Conservation (phyloP, 2,888 invertebrate genomes). For the Tanytarsus gracilentus region DNA sequence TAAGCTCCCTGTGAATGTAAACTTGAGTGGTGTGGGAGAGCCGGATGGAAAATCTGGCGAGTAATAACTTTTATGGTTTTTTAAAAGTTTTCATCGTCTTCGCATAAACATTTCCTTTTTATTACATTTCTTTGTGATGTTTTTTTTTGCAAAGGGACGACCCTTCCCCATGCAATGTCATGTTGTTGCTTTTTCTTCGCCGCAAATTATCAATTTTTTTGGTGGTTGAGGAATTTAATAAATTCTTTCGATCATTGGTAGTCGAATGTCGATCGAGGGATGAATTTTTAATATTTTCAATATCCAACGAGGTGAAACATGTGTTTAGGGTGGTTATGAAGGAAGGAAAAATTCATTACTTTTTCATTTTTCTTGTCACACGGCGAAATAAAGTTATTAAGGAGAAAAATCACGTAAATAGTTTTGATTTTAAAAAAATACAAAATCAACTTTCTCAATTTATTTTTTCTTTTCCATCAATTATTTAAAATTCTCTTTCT, state of each 20-base stretch:
- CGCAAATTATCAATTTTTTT: conserved; percentile 9
- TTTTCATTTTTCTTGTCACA: no score
- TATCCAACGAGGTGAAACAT: not conserved
- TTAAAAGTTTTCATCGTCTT: conserved; percentile 18
- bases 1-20: not conserved
- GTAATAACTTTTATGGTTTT: conserved; percentile 20
- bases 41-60: conserved; percentile 8
- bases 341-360: not conserved
- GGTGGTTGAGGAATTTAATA: not conserved
- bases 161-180: not conserved
- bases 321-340: not conserved
- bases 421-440: conserved; percentile 12
- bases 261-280: not conserved
- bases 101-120: conserved; percentile 5
- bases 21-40: not conserved
- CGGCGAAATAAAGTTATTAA: conserved; percentile 1
- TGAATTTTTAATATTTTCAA: not conserved
- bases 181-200: no score
- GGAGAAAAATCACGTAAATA: conserved; percentile 2
- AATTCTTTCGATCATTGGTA: not conserved
- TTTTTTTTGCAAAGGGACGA: not conserved
- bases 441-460: no score
- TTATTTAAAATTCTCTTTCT: no score
- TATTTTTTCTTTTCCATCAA: no score
- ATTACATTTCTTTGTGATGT: not conserved